Evolutionary conservation across 1,140 invertebrate genomes (phyloP).

Genomic region (Diorhabda sublineata): DNA sequence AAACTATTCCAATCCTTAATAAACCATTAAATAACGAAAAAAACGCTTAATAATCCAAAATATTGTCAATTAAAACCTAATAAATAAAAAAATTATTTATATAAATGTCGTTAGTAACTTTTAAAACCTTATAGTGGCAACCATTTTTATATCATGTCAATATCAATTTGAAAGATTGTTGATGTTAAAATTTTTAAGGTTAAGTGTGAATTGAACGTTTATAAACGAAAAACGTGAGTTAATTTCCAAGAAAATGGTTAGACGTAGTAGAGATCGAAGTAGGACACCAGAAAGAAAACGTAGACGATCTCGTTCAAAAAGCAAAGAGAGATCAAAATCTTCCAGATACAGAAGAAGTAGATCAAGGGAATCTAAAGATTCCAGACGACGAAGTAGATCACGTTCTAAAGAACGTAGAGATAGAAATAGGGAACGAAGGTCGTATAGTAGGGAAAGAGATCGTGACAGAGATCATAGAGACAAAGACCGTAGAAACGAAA

Average conservation of each 20-base stretch:
- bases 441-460: constrained; percentile 25
- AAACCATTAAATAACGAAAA: no score
- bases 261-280: constrained; percentile 26
- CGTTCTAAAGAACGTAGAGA: constrained; percentile 21
- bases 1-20: no score
- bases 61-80: no score
- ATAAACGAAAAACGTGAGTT: no score
- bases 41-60: no score
- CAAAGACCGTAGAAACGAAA: constrained; percentile 11
- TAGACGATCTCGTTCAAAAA: constrained; percentile 37
- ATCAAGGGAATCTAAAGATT: constrained; percentile 23
- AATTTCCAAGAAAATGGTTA: background rate
- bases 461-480: constrained; percentile 13
- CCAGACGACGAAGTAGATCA: constrained; percentile 26
- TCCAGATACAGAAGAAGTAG: constrained; percentile 26
- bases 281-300: constrained; percentile 32
- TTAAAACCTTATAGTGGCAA: no score
- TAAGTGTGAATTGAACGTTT: no score
- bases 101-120: no score
- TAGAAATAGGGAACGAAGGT: constrained; percentile 27
- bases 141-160: no score
- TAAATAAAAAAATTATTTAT: no score
- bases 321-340: constrained; percentile 36
- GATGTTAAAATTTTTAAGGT: no score
- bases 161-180: no score